These are phyloP conservation scores for Calyptomena viridis DNA, from an alignment of 2,113 vertebrate genomes.

Conservation along the genomic window DNA sequence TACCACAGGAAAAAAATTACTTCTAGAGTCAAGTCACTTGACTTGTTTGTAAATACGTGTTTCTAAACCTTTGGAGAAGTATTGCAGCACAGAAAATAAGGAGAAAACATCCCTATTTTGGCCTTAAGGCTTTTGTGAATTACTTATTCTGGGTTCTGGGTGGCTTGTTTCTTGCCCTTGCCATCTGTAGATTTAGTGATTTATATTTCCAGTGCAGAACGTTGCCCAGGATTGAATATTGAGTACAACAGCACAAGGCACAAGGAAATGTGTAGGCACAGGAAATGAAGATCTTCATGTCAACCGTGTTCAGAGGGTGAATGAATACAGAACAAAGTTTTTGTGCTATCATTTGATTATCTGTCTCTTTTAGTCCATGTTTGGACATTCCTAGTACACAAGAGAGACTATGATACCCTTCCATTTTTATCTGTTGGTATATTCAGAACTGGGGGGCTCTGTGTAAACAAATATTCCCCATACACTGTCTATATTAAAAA, in stretches of 20 bases:
- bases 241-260: background rate
- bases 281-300: background rate
- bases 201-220: background rate
- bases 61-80: slow-evolving; percentile 24
- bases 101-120: background rate
- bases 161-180: slow-evolving; percentile 13
- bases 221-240: background rate
- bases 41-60: slow-evolving; percentile 53
- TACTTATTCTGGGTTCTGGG: slow-evolving; percentile 20
- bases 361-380: background rate
- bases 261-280: background rate
- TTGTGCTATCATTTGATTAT: background rate
- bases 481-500: background rate
- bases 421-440: background rate
- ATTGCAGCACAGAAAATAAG: slow-evolving; percentile 4
- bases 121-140: slow-evolving; percentile 34
- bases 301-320: background rate
- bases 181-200: slow-evolving; percentile 6
- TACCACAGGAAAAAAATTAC: slow-evolving; percentile 40
- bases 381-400: background rate
- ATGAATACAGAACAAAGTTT: background rate
- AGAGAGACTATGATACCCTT: background rate
- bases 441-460: background rate
- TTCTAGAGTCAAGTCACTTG: slow-evolving; percentile 20
- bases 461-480: background rate